phyloP scores from a whole-genome alignment of 2,113 vertebrate genomes.

The Terrapene triunguis region DNA sequence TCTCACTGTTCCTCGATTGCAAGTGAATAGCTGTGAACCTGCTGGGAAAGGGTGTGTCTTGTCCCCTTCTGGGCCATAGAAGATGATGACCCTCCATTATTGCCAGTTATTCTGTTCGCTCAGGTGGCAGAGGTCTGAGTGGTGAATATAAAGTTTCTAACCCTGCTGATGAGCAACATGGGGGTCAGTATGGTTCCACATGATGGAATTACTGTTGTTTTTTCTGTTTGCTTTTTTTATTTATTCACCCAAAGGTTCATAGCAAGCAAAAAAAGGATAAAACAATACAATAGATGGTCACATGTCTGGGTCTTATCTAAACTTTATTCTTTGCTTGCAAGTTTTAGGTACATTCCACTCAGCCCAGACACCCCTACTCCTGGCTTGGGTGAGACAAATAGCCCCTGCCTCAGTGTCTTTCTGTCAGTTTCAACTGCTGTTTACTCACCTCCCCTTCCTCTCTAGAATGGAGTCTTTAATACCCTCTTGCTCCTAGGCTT shows the following conservation, averaged over 20 bases:
- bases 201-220: background rate
- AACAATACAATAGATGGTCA: background rate
- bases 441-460: too few relatives aligned
- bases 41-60: background rate
- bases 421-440: background rate
- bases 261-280: background rate
- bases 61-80: background rate
- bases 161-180: background rate
- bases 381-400: too few relatives aligned
- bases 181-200: background rate
- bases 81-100: background rate
- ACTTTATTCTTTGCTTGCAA: too few relatives aligned
- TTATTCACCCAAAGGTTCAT: too few relatives aligned
- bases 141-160: background rate
- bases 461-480: accelerated
- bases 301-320: background rate
- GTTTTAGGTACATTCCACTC: accelerated
- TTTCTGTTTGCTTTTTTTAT: background rate
- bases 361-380: too few relatives aligned
- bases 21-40: background rate
- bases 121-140: background rate
- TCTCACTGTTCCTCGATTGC: background rate
- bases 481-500: background rate
- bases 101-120: background rate
- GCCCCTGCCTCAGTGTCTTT: too few relatives aligned